phyloP scores from a whole-genome alignment of 2,113 vertebrate species.

The Percopsis transmontana region DNA sequence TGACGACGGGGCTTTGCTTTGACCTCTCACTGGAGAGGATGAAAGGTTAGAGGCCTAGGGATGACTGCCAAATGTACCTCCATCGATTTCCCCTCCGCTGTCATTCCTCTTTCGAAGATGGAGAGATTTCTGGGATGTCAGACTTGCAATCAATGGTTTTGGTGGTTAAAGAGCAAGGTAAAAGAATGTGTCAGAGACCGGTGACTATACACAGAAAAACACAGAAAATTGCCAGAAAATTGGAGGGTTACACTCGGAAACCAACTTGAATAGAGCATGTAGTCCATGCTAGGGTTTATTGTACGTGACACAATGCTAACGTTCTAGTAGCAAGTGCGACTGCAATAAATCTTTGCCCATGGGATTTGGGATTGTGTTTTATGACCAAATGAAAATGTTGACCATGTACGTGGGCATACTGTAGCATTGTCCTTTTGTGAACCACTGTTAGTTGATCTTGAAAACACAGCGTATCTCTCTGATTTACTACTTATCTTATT shows the following conservation, averaged over 20 bases:
- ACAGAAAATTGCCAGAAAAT: too few species aligned
- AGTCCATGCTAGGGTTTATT: too few species aligned
- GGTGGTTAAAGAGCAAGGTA: background rate
- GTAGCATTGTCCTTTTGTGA: too few species aligned
- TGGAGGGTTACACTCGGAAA: too few species aligned
- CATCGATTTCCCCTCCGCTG: slow-evolving; percentile 65
- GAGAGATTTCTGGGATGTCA: slow-evolving; percentile 52
- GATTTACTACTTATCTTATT: slow-evolving; percentile 28
- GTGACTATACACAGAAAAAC: background rate
- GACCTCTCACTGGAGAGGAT: slow-evolving; percentile 57
- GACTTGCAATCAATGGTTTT: slow-evolving; percentile 49
- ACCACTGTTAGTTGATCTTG: background rate
- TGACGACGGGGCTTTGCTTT: slow-evolving; percentile 55
- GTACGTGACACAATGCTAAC: too few species aligned
- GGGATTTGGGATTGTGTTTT: too few species aligned
- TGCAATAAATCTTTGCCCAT: too few species aligned
- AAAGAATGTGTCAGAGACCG: background rate
- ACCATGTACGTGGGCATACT: too few species aligned
- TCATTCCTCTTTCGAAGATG: slow-evolving; percentile 59
- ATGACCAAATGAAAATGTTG: too few species aligned
- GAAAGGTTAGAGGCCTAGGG: slow-evolving; percentile 64
- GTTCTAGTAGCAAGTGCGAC: too few species aligned
- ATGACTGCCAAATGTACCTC: slow-evolving; percentile 63
- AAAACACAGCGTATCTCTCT: background rate
- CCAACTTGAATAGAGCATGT: too few species aligned